phyloP scores from a whole-genome alignment of 2,113 vertebrate genomes.

The Lipophrys pholis region DNA sequence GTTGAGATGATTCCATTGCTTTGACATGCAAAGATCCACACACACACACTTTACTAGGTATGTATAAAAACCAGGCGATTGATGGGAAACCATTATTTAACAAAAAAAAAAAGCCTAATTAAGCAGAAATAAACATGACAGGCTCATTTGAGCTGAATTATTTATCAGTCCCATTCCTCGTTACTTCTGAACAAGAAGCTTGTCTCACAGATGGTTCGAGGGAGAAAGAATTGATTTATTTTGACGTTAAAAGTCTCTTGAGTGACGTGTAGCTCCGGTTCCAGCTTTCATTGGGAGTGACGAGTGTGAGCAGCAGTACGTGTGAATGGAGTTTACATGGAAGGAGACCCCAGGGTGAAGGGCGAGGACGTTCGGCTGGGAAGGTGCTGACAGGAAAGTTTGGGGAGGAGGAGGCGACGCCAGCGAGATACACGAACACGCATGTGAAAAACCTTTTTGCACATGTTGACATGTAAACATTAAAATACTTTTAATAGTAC shows the following conservation, averaged over 20 bases:
- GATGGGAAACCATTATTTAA: no score
- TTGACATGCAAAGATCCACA: no score
- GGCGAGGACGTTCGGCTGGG: constrained; percentile 50
- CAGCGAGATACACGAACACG: constrained; percentile 19
- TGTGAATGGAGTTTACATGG: constrained; percentile 64
- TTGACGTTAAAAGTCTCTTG: no score
- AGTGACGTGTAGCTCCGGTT: no score
- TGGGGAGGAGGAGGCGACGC: constrained; percentile 55
- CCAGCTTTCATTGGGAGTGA: no score
- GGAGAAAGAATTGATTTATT: no score
- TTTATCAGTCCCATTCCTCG: not conserved
- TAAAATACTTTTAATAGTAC: constrained; percentile 1
- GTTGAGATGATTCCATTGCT: no score
- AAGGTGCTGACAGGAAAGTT: constrained; percentile 69
- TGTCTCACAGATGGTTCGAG: not conserved
- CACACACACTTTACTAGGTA: no score
- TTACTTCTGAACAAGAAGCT: constrained; percentile 4
- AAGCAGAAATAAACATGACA: not conserved
- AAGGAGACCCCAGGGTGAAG: constrained; percentile 50
- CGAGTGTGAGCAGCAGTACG: constrained; percentile 6
- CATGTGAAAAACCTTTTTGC: constrained; percentile 63
- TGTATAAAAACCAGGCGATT: no score
- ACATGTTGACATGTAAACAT: constrained; percentile 44
- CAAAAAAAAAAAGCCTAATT: not conserved
- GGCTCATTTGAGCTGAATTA: not conserved